Base-by-base conservation (phyloP, 1,140 invertebrate species). In the Bombus confusus region DNA sequence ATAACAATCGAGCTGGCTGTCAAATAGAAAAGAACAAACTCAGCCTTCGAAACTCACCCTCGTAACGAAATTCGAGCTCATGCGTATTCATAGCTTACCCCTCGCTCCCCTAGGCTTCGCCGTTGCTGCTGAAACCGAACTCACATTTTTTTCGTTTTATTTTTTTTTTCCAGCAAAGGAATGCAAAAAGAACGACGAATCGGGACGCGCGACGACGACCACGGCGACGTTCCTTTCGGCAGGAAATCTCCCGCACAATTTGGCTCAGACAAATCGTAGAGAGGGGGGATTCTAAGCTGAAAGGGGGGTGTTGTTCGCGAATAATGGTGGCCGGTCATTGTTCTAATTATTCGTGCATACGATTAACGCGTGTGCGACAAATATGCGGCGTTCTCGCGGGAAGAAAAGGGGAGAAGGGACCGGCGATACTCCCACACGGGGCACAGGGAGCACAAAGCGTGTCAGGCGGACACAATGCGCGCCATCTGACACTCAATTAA, bases 401-500 rank as follows among this genome's bases (percentile, higher is more conserved):
- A 71, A 80, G 64, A 85, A 72, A 89, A 62, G 81, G 68, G 79
- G 83, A 88, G 77, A 87, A 85, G 73, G 43, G 73, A 66, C 31
- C 86, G 78, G n/a, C 80, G 74, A 80, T 83, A 86, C 86, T 91
- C 87, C 81, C 88, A 91, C 88, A 90, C 57, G 79, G 47, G 79
- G 78, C 22, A 68, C 39, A 59, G 71, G 73, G 73, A 87, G 83
- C 88, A 95, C 92, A 95, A 95, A 94, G 93, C 94, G 92, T 94
- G 94, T 95, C 95, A 95, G 88, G 83, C 89, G 88, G 87, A 87
- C 88, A 95, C 95, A 95, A 95, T 95, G 86, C 82, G 39, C 87
- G 89, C 91, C 93, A 94, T 95, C 93, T 95, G 95, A 95, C 95
- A 94, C 93, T 94, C 94, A 95, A 95, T 95, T 95, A 95, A 94